Evolutionary conservation across 2,888 invertebrate genomes (phyloP), one percentile per base, ranked within the genome.

Genomic region (Strigamia transsilvanica): DNA sequence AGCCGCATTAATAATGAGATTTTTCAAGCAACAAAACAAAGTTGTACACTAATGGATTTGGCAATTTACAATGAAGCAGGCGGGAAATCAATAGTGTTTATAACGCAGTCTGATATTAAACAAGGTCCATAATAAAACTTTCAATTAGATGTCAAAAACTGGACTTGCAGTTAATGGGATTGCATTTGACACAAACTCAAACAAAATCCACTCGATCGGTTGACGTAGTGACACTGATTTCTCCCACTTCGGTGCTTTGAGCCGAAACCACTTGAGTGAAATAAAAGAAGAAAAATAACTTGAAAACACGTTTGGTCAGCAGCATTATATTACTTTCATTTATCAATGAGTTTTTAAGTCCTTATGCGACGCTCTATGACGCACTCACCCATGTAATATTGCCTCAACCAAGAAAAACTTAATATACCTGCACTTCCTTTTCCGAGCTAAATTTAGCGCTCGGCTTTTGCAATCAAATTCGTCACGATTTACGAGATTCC

Each of bases 141-240:
- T 73, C 73, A 73, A 73, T 73, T 73, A 73, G n/a, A 73, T n/a
- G 73, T 73, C 73, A 32, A 73, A 73, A 73, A 73, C 73, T 73
- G 73, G n/a, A 73, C 27, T 13, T 73, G 73, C 73, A 27, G 73
- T 12, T 73, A 73, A 73, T 73, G 73, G 73, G 27, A 73, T 27
- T 73, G 27, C 73, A 32, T 73, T 73, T 73, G 73, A 32, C 73
- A 32, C 32, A 73, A 73, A 73, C 15, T 73, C 73, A 73, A 73
- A 73, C 73, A 73, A 27, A 73, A 73, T n/a, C 13, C 73, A 73
- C 73, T 73, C 27, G 73, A 73, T 27, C 18, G 15, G 27, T 73
- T 32, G 73, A 73, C 32, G 73, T 73, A 13, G 27, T 73, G 73
- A 73, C 73, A 73, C 73, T 73, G 73, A 73, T 73, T 73, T 73